Evolutionary conservation across 1,140 invertebrate species (phyloP).

Genomic region (Scylla paramamosain): DNA sequence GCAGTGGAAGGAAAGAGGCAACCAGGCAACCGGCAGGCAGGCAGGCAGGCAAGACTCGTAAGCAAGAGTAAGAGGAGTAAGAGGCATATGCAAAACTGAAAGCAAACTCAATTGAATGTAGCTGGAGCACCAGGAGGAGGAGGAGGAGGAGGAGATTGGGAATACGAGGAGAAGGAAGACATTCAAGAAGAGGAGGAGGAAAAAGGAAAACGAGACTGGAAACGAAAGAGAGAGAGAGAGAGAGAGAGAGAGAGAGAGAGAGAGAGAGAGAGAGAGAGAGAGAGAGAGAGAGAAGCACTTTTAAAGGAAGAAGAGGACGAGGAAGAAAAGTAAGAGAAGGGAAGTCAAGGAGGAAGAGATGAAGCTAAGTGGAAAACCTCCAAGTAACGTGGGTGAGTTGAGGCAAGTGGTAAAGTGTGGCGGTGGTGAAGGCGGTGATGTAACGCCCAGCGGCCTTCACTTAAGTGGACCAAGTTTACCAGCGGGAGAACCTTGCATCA

Average conservation of each 20-base stretch:
- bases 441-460: neutral
- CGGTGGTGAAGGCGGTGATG: neutral
- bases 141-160: neutral
- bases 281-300: too few relatives aligned
- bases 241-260: too few relatives aligned
- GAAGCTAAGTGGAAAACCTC: too few relatives aligned
- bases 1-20: neutral
- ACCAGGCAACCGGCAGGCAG: too few relatives aligned
- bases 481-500: neutral
- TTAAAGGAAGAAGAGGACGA: too few relatives aligned
- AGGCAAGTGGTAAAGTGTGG: neutral
- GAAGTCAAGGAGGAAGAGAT: too few relatives aligned
- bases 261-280: too few relatives aligned
- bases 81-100: neutral
- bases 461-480: constrained; percentile 13
- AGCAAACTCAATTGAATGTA: constrained; percentile 12
- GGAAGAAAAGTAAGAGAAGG: too few relatives aligned
- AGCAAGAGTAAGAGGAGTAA: neutral
- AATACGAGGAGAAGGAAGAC: neutral
- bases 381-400: too few relatives aligned
- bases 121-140: neutral
- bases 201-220: neutral
- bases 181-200: neutral
- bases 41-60: neutral
- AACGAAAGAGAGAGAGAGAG: neutral